Evolutionary conservation across 1,140 invertebrate genomes (phyloP).

Genomic region (Oppia nitens): DNA sequence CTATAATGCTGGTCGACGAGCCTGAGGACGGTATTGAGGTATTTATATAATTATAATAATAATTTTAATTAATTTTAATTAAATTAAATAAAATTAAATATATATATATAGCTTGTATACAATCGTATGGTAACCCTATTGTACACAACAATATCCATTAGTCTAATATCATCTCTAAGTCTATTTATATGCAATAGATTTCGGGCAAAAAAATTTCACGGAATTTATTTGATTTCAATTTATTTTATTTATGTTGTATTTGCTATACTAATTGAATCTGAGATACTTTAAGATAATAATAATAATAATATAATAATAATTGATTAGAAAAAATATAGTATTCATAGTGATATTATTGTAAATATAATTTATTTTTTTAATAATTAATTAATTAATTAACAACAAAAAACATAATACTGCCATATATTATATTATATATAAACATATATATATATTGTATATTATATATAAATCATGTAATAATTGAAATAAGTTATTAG

Average conservation of each 20-base stretch:
- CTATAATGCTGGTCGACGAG: conserved; percentile 30
- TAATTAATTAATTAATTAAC: no score
- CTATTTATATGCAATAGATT: background rate
- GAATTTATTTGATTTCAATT: background rate
- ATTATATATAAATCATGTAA: no score
- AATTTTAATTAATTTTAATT: background rate
- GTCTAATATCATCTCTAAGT: background rate
- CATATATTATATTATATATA: no score
- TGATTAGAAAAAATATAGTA: no score
- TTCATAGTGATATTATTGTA: no score
- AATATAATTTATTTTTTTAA: no score
- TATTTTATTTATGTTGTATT: background rate
- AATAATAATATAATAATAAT: no score
- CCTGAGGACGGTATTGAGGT: background rate
- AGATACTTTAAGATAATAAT: background rate
- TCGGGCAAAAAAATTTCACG: background rate
- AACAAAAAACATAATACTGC: no score
- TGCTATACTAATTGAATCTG: background rate
- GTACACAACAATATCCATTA: background rate
- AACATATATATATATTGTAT: no score
- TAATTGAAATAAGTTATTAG: no score
- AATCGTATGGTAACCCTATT: background rate
- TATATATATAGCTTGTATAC: background rate
- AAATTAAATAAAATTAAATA: background rate
- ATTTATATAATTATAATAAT: background rate